A percentile compares a stretch with the other conserved stretches of the same genome.
Evolutionary conservation across 2,888 invertebrate genomes (phyloP).

Genomic region (Eupeodes luniger): DNA sequence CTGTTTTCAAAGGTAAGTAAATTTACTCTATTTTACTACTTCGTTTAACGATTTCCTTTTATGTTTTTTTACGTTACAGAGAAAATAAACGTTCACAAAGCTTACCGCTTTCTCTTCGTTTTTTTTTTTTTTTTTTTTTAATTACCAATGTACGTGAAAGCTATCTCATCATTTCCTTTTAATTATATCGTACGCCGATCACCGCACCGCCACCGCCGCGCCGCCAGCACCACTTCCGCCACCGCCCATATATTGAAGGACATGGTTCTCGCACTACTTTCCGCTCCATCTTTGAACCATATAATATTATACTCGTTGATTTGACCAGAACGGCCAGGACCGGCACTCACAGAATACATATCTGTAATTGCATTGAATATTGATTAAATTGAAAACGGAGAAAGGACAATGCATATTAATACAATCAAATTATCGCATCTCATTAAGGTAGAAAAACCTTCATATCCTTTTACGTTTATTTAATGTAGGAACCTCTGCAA

Average conservation of each 20-base stretch:
- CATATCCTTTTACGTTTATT: constrained; percentile 11
- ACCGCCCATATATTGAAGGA: too few species aligned
- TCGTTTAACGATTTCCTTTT: constrained; percentile 22
- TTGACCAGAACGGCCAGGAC: background rate
- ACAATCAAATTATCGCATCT: constrained; percentile 72
- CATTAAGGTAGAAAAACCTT: constrained; percentile 44
- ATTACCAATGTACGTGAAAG: constrained; percentile 64
- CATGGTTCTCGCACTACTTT: too few species aligned
- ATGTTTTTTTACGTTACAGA: background rate
- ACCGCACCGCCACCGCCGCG: background rate
- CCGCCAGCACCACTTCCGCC: too few species aligned
- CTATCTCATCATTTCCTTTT: constrained; percentile 70
- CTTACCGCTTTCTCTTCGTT: background rate
- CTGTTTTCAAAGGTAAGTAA: background rate
- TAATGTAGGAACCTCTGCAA: too few species aligned
- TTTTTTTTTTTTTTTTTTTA: constrained; percentile 28
- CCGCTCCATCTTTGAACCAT: too few species aligned
- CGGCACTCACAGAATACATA: constrained; percentile 45
- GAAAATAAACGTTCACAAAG: background rate
- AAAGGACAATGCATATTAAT: constrained; percentile 65
- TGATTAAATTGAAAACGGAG: constrained; percentile 69
- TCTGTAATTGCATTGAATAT: constrained; percentile 73
- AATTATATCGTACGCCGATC: constrained; percentile 32
- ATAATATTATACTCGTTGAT: background rate
- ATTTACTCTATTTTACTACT: constrained; percentile 28